phyloP scores from a whole-genome alignment of 2,797 vertebrate genomes.

The Bufotes viridis region DNA sequence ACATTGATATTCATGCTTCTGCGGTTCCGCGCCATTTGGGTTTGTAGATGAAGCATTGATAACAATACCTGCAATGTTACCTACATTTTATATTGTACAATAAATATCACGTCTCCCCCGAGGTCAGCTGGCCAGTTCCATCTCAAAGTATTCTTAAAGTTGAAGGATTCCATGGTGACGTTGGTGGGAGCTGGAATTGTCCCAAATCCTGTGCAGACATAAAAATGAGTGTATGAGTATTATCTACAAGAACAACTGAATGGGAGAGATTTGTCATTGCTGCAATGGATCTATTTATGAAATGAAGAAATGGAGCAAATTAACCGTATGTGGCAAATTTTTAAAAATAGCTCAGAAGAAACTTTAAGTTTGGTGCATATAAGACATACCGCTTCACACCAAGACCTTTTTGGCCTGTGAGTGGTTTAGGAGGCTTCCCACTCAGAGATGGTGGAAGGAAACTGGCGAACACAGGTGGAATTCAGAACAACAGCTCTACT shows the following conservation, averaged over 20 bases:
- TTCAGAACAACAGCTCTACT: too few species aligned
- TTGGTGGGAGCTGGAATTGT: neutral
- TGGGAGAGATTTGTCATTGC: neutral
- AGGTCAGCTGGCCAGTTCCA: constrained; percentile 1
- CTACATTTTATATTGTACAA: constrained; percentile 28
- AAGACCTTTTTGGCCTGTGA: too few species aligned
- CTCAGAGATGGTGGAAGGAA: too few species aligned
- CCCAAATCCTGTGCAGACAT: neutral
- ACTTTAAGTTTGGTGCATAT: too few species aligned
- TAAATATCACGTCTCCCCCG: neutral
- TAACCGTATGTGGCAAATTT: too few species aligned
- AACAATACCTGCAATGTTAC: neutral
- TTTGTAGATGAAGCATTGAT: too few species aligned
- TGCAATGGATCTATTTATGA: neutral
- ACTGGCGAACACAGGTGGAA: too few species aligned
- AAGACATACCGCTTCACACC: too few species aligned
- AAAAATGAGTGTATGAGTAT: neutral
- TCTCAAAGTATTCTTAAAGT: constrained; percentile 31
- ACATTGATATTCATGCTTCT: too few species aligned
- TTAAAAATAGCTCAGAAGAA: too few species aligned
- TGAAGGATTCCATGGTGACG: constrained; percentile 28
- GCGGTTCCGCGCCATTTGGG: neutral
- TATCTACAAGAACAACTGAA: neutral
- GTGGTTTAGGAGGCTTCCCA: too few species aligned
- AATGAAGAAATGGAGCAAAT: too few species aligned